Conservation (phyloP, 2,113 vertebrate species). For the Colius striatus region DNA sequence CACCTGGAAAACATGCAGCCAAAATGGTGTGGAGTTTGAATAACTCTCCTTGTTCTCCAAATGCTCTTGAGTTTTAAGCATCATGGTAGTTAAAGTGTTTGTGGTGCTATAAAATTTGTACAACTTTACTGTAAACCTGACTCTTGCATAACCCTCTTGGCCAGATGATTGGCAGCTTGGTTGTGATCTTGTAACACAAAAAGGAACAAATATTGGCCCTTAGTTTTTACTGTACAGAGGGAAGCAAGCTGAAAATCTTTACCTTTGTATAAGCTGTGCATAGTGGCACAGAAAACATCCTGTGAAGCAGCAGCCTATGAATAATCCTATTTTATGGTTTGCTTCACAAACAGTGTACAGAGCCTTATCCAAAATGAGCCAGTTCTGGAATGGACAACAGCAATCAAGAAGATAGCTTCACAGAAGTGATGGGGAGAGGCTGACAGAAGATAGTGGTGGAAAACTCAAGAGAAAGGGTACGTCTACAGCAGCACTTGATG, state of each 20-base stretch:
- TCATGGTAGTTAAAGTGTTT: slow-evolving; percentile 53
- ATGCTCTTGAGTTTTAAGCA: slow-evolving; percentile 34
- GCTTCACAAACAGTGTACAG: not conserved
- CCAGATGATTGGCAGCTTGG: slow-evolving; percentile 35
- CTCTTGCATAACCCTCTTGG: slow-evolving; percentile 41
- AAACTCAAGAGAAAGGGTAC: not conserved
- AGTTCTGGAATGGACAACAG: not conserved
- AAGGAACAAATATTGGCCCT: not conserved
- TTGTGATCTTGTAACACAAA: slow-evolving; percentile 9
- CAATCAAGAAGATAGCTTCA: not conserved
- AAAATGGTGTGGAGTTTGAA: slow-evolving; percentile 65
- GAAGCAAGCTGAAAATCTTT: not conserved
- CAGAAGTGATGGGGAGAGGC: not conserved
- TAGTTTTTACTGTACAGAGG: not conserved
- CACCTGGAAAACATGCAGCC: slow-evolving; percentile 69
- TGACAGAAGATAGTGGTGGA: not conserved
- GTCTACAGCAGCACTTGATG: not conserved
- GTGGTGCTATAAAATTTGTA: slow-evolving; percentile 68
- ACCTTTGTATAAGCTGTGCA: not conserved
- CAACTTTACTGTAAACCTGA: slow-evolving; percentile 56
- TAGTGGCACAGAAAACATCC: not conserved
- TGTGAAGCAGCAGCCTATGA: not conserved
- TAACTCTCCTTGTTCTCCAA: slow-evolving; percentile 73
- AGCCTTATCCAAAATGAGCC: not conserved
- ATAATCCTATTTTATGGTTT: not conserved